A percentile compares a stretch with the other conserved stretches of the same genome.
phyloP scores from a whole-genome alignment of 2,888 invertebrate genomes.

The Apoda limacodes region DNA sequence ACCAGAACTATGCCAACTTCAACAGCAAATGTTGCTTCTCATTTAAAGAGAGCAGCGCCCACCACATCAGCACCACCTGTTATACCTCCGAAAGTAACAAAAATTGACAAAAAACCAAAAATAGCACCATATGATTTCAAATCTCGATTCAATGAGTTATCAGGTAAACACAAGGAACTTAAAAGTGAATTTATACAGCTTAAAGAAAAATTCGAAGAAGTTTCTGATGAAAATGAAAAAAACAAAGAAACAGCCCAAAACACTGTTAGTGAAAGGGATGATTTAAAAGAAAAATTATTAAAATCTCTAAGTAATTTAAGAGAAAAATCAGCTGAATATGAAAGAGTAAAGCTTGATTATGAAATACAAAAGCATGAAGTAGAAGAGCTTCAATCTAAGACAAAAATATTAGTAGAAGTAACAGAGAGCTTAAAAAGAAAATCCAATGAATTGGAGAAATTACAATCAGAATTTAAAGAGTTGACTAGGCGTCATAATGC shows the following conservation, averaged over 20 bases:
- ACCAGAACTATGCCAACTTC: conserved; percentile 15
- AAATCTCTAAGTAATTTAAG: conserved; percentile 42
- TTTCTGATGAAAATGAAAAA: conserved; percentile 64
- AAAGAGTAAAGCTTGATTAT: conserved; percentile 48
- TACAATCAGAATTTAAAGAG: conserved; percentile 44
- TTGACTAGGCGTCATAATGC: conserved; percentile 46
- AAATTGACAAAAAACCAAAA: conserved; percentile 55
- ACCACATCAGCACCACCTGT: conserved; percentile 29
- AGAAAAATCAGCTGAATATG: conserved; percentile 40
- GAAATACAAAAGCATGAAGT: conserved; percentile 53
- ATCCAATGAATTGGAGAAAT: conserved; percentile 40
- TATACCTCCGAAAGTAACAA: conserved; percentile 37
- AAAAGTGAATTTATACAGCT: conserved; percentile 63
- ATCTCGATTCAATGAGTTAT: conserved; percentile 71
- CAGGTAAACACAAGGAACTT: conserved; percentile 69
- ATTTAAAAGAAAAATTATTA: conserved; percentile 46
- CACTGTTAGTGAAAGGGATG: conserved; percentile 38
- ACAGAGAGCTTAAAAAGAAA: conserved; percentile 49
- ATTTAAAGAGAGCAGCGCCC: conserved; percentile 48
- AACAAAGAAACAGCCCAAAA: conserved; percentile 45
- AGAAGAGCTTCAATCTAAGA: conserved; percentile 50
- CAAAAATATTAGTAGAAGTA: conserved; percentile 49
- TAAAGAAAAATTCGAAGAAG: conserved; percentile 61
- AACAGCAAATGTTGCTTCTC: conserved; percentile 33
- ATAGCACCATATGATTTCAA: conserved; percentile 75